Evolutionary conservation across 2,113 vertebrate genomes (phyloP).

Genomic region (Anser cygnoides): DNA sequence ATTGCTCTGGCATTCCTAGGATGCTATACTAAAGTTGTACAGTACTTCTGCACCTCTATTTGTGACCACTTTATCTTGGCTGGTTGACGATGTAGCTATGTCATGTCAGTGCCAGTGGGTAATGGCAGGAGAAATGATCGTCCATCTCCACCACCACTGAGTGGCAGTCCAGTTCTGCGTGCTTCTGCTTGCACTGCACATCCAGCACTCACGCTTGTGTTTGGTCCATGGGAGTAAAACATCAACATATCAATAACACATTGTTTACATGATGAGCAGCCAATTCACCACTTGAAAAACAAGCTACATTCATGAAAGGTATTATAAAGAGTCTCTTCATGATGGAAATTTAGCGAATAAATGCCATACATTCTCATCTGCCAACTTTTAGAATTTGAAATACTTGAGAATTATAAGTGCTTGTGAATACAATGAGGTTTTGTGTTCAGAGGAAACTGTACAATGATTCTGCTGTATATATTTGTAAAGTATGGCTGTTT

Average conservation of each 20-base stretch:
- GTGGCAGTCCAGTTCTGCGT: neutral
- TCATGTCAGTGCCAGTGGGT: neutral
- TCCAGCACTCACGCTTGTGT: neutral
- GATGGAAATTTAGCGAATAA: slow-evolving; percentile 7
- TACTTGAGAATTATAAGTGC: slow-evolving; percentile 9
- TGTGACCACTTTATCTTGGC: neutral
- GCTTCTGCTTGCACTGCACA: neutral
- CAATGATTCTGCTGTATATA: neutral
- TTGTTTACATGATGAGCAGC: slow-evolving; percentile 19
- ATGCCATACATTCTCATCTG: neutral
- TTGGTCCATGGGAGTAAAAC: neutral
- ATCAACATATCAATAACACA: neutral
- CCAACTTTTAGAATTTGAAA: neutral
- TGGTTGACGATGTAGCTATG: neutral
- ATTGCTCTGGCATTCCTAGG: neutral
- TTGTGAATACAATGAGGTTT: slow-evolving; percentile 12
- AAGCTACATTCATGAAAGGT: slow-evolving; percentile 1
- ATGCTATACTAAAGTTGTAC: neutral
- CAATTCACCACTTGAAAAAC: slow-evolving; percentile 23
- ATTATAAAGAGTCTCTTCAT: slow-evolving; percentile 3
- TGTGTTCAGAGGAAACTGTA: neutral
- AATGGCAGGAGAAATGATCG: neutral
- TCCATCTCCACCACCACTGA: neutral
- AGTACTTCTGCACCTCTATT: neutral
- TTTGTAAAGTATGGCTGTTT: neutral